These are phyloP conservation scores for Onthophagus sagittarius DNA, from an alignment of 2,888 invertebrate species.

Conservation along the genomic window DNA sequence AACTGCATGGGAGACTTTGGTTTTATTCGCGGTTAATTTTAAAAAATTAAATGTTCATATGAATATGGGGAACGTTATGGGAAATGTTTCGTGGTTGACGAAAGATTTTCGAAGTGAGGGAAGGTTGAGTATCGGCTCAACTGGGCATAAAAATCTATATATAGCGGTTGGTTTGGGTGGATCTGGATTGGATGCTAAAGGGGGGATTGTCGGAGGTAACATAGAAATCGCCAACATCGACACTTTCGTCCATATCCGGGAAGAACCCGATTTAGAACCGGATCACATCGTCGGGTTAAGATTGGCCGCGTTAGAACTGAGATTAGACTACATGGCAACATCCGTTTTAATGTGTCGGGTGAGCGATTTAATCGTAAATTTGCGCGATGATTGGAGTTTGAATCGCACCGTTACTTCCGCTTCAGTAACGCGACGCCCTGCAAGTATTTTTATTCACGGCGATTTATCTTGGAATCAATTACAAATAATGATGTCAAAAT, in stretches of 20 bases:
- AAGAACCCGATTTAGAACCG: conserved; percentile 86
- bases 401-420: conserved; percentile 50
- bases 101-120: conserved; percentile 91
- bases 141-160: conserved; percentile 89
- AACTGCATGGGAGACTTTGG: conserved; percentile 92
- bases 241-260: conserved; percentile 83
- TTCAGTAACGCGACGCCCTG: conserved; percentile 68
- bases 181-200: conserved; percentile 91
- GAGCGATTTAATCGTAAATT: conserved; percentile 72
- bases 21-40: conserved; percentile 93
- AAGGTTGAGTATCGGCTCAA: conserved; percentile 87
- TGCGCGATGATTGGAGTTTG: conserved; percentile 86
- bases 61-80: conserved; percentile 99
- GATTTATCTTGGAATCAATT: conserved; percentile 93
- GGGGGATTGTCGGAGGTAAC: conserved; percentile 95
- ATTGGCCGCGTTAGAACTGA: conserved; percentile 80
- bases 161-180: conserved; percentile 84
- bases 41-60: conserved; percentile 94
- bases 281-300: conserved; percentile 81
- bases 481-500: conserved; percentile 94
- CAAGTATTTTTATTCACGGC: conserved; percentile 88
- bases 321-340: conserved; percentile 98
- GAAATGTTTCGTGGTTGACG: conserved; percentile 93
- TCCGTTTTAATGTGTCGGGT: conserved; percentile 88
- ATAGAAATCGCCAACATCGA: conserved; percentile 87